phyloP scores from a whole-genome alignment of 2,888 invertebrate species.

The Polymixis lichenea region DNA sequence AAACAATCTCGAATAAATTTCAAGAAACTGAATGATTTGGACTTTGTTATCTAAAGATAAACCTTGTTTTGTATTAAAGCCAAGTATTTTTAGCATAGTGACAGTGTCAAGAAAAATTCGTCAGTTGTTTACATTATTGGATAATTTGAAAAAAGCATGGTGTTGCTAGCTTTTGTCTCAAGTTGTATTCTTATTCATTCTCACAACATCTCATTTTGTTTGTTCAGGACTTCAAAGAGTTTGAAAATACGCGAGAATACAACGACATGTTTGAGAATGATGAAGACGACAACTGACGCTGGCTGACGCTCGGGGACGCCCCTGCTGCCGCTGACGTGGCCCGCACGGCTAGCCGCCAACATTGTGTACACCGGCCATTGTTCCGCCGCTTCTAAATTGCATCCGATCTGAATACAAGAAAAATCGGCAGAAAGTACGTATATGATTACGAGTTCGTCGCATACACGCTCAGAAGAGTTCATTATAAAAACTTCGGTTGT shows the following conservation, averaged over 20 bases:
- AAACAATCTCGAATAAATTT: conserved; percentile 28
- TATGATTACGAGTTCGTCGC: not conserved
- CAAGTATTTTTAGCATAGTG: not conserved
- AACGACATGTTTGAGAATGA: conserved; percentile 90
- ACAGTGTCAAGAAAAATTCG: not conserved
- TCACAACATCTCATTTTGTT: conserved; percentile 74
- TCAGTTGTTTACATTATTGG: conserved; percentile 39
- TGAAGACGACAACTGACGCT: conserved; percentile 87
- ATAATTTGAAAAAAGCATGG: conserved; percentile 11
- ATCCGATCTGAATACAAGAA: conserved; percentile 18
- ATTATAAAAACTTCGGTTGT: not conserved
- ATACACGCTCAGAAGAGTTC: not conserved
- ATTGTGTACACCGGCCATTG: conserved; percentile 31
- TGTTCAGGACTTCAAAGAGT: conserved; percentile 88
- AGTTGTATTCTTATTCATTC: conserved; percentile 86
- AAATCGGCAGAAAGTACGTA: not conserved
- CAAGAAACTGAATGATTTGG: conserved; percentile 4
- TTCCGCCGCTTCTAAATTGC: not conserved
- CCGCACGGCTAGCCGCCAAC: conserved; percentile 47
- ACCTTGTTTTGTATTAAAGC: no score
- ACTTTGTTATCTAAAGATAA: not conserved
- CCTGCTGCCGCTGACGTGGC: conserved; percentile 28
- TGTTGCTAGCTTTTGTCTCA: conserved; percentile 20
- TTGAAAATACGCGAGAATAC: conserved; percentile 86
- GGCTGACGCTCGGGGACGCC: conserved; percentile 40